Percentiles rank a stretch among this genome's conserved stretches.
These are phyloP conservation scores for Boloria selene DNA, from an alignment of 2,888 invertebrate species.

Conservation along the genomic window DNA sequence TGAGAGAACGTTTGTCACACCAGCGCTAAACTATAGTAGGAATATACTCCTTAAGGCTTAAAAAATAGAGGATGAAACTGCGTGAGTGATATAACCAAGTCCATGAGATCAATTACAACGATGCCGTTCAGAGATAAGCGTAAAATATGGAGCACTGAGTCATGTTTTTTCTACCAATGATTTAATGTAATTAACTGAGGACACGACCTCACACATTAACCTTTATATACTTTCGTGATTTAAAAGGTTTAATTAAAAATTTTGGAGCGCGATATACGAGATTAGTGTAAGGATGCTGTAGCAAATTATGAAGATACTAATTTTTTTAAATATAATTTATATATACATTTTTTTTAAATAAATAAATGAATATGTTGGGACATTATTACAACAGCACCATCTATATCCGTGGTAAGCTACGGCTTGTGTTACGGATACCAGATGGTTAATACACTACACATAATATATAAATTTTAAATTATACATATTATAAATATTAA, in stretches of 20 bases:
- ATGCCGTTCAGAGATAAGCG: slow-evolving; percentile 43
- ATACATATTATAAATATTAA: too few relatives aligned
- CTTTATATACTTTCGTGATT: slow-evolving; percentile 24
- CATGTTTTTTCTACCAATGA: slow-evolving; percentile 33
- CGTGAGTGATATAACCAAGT: slow-evolving; percentile 18
- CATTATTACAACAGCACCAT: too few relatives aligned
- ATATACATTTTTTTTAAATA: too few relatives aligned
- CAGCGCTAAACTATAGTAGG: background rate
- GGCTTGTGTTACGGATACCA: too few relatives aligned
- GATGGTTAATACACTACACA: too few relatives aligned
- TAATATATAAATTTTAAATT: too few relatives aligned
- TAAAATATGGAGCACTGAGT: slow-evolving; percentile 42
- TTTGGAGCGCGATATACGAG: background rate
- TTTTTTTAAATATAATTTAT: background rate
- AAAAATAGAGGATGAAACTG: slow-evolving; percentile 8
- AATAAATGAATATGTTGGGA: too few relatives aligned
- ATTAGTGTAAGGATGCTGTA: background rate
- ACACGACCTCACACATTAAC: slow-evolving; percentile 28
- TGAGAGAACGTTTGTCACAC: slow-evolving; percentile 29
- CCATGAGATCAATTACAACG: slow-evolving; percentile 42
- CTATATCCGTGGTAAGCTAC: too few relatives aligned
- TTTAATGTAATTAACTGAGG: slow-evolving; percentile 37
- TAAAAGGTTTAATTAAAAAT: slow-evolving; percentile 17
- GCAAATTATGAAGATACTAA: background rate
- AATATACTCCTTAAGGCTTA: background rate